Conservation (phyloP, 2,888 invertebrate species). For the Eueremaeus valkanovi region DNA sequence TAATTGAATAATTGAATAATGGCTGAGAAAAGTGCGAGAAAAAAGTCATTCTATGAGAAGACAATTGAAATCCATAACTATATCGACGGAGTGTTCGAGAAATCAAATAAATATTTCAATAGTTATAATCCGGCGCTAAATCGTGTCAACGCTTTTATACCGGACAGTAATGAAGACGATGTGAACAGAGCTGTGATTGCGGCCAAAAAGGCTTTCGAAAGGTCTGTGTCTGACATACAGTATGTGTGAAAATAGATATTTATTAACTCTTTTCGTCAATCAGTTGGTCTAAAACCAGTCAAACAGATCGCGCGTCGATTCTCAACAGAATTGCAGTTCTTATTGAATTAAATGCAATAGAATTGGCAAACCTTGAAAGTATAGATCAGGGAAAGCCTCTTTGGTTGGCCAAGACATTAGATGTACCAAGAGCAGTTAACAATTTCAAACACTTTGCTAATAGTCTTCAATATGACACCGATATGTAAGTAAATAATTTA, state of each 20-base stretch:
- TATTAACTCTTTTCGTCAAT: constrained; percentile 38
- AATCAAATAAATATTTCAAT: constrained; percentile 51
- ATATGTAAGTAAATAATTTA: constrained; percentile 42
- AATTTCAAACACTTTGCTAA: constrained; percentile 58
- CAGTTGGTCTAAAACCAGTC: constrained; percentile 56
- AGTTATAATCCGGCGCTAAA: constrained; percentile 56
- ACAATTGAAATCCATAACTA: constrained; percentile 50
- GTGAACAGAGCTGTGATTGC: constrained; percentile 53
- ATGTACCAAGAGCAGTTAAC: constrained; percentile 57
- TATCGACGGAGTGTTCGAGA: constrained; percentile 53
- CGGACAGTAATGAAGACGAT: constrained; percentile 53
- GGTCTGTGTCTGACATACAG: constrained; percentile 49
- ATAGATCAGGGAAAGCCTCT: constrained; percentile 59
- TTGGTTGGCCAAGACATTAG: constrained; percentile 54
- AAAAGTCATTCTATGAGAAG: not conserved
- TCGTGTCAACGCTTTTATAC: constrained; percentile 54
- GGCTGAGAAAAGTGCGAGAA: no score
- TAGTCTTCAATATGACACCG: constrained; percentile 48
- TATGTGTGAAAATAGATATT: not conserved
- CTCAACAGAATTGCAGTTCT: constrained; percentile 56
- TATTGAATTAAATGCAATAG: constrained; percentile 55
- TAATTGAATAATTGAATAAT: no score
- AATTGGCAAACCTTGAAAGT: constrained; percentile 57
- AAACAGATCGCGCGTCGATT: constrained; percentile 53
- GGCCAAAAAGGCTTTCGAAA: constrained; percentile 55